Evolutionary conservation across 2,113 vertebrate species (phyloP).

Genomic region (Chloropsis hardwickii): DNA sequence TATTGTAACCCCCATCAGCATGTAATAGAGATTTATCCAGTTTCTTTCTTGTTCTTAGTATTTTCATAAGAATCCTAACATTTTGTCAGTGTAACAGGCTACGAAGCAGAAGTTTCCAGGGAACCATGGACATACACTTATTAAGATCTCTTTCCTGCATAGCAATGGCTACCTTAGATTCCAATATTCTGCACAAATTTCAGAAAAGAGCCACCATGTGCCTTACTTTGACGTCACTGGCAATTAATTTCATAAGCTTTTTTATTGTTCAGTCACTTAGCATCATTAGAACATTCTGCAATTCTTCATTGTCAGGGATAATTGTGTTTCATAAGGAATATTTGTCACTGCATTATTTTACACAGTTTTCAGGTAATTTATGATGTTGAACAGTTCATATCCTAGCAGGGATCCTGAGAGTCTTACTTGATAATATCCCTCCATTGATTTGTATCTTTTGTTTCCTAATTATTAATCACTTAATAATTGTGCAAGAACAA

Average conservation of each 20-base stretch:
- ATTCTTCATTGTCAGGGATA: neutral
- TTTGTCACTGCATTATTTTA: neutral
- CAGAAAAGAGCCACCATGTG: neutral
- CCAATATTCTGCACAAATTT: neutral
- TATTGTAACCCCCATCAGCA: neutral
- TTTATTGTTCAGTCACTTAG: neutral
- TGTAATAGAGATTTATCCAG: neutral
- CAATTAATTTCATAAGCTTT: neutral
- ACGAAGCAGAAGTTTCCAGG: neutral
- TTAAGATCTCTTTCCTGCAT: neutral
- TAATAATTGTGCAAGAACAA: neutral
- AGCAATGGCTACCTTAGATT: neutral
- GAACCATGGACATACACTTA: neutral
- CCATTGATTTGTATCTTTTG: neutral
- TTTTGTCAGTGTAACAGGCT: neutral
- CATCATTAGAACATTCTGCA: neutral
- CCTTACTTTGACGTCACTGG: neutral
- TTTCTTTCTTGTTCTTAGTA: neutral
- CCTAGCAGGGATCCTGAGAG: neutral
- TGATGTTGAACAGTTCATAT: neutral
- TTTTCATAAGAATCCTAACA: neutral
- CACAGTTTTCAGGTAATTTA: neutral
- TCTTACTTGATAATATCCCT: neutral
- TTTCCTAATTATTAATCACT: neutral
- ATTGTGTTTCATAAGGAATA: neutral